phyloP scores from a whole-genome alignment of 2,888 invertebrate genomes.

The Synergus umbraculus region DNA sequence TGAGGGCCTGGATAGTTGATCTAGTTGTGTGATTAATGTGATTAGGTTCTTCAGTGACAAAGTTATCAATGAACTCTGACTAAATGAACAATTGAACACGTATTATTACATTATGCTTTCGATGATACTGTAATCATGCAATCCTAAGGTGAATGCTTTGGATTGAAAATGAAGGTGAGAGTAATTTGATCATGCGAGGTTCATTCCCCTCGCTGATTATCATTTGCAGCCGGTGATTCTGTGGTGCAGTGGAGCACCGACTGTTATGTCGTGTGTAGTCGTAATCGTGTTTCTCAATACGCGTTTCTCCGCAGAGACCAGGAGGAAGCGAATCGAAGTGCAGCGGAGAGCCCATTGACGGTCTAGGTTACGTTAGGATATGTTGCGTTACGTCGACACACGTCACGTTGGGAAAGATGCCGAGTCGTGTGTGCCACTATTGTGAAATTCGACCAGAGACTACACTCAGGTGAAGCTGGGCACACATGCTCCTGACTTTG shows the following conservation, averaged over 20 bases:
- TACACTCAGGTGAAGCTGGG: conserved; percentile 20
- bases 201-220: conserved; percentile 31
- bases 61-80: no score
- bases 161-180: conserved; percentile 32
- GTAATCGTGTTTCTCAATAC: conserved; percentile 35
- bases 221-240: conserved; percentile 32
- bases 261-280: conserved; percentile 12
- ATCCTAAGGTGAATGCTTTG: neutral
- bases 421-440: conserved; percentile 24
- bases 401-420: conserved; percentile 39
- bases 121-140: conserved; percentile 4
- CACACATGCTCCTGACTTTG: conserved; percentile 10
- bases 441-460: conserved; percentile 30
- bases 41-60: no score
- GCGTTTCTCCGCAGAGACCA: conserved; percentile 31
- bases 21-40: no score
- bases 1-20: no score
- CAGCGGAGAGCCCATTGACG: conserved; percentile 32
- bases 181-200: conserved; percentile 38
- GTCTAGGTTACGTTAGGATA: conserved; percentile 39
- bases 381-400: conserved; percentile 33
- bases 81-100: no score
- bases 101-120: neutral
- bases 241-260: conserved; percentile 35
- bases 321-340: conserved; percentile 33